Evolutionary conservation across 1,140 invertebrate species (phyloP).

Genomic region (Antheraea pernyi): DNA sequence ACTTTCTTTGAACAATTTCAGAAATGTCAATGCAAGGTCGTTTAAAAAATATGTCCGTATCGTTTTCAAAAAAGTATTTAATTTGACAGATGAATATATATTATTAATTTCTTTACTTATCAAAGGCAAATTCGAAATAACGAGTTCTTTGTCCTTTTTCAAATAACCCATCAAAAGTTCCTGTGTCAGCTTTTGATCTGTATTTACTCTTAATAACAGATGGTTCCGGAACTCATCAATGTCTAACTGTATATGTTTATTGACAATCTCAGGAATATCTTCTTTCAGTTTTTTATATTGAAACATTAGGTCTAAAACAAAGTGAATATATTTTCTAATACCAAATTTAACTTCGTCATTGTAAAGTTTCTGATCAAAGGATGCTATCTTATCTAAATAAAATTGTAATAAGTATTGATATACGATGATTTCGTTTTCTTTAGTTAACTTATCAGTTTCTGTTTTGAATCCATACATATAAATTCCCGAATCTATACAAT

Average conservation of each 20-base stretch:
- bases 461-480: constrained; percentile 27
- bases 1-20: constrained; percentile 32
- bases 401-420: constrained; percentile 38
- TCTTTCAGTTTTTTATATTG: constrained; percentile 16
- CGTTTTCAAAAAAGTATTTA: constrained; percentile 38
- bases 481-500: constrained; percentile 22
- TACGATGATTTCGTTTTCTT: constrained; percentile 33
- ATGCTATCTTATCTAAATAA: constrained; percentile 33
- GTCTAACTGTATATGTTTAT: constrained; percentile 2
- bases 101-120: constrained; percentile 11
- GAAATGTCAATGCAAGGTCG: constrained; percentile 39
- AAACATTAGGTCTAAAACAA: constrained; percentile 16
- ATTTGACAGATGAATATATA: neutral
- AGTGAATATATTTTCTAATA: constrained; percentile 21
- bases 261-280: neutral
- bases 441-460: constrained; percentile 28
- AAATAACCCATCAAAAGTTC: constrained; percentile 17
- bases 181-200: constrained; percentile 13
- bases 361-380: constrained; percentile 26
- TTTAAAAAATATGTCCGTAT: constrained; percentile 53
- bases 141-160: constrained; percentile 42
- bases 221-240: constrained; percentile 2
- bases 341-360: constrained; percentile 23
- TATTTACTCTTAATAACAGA: constrained; percentile 18
- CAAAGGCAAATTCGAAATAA: constrained; percentile 30